A percentile compares a stretch with the other conserved stretches of the same genome.
These are phyloP conservation scores for Apis laboriosa DNA, from an alignment of 1,140 invertebrate genomes.

Conservation along the genomic window DNA sequence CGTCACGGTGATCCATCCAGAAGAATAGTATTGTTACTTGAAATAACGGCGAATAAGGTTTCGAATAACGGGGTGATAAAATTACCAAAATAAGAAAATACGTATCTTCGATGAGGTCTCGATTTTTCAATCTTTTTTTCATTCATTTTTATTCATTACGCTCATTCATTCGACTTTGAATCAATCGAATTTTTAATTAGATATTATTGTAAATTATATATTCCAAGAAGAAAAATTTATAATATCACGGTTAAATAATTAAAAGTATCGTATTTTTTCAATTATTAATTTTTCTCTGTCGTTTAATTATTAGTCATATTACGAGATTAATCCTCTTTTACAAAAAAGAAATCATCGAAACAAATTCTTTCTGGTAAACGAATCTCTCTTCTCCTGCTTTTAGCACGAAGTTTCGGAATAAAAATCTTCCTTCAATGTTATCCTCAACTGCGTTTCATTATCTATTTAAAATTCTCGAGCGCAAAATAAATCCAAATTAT, in stretches of 20 bases:
- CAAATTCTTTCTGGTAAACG: not conserved
- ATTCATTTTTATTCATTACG: no score
- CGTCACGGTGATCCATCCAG: conserved; percentile 16
- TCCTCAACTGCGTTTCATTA: not conserved
- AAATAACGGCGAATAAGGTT: conserved; percentile 9
- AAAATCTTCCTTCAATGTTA: not conserved
- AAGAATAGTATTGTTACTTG: conserved; percentile 23
- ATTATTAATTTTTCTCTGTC: no score
- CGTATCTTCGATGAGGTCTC: no score
- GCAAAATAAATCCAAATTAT: not conserved
- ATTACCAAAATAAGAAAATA: not conserved
- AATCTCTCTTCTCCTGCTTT: not conserved
- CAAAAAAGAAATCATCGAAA: not conserved
- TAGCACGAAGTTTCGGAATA: not conserved
- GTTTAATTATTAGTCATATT: not conserved
- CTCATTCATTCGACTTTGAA: no score
- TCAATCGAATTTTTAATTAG: not conserved
- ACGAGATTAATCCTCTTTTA: not conserved
- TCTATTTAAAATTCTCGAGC: not conserved
- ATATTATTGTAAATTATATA: not conserved
- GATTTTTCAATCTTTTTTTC: not conserved
- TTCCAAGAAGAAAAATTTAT: not conserved
- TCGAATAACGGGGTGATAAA: conserved; percentile 20
- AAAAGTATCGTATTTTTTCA: not conserved
- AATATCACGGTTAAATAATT: not conserved